Conservation (phyloP, 1,140 invertebrate species). For the Drosophila subobscura region DNA sequence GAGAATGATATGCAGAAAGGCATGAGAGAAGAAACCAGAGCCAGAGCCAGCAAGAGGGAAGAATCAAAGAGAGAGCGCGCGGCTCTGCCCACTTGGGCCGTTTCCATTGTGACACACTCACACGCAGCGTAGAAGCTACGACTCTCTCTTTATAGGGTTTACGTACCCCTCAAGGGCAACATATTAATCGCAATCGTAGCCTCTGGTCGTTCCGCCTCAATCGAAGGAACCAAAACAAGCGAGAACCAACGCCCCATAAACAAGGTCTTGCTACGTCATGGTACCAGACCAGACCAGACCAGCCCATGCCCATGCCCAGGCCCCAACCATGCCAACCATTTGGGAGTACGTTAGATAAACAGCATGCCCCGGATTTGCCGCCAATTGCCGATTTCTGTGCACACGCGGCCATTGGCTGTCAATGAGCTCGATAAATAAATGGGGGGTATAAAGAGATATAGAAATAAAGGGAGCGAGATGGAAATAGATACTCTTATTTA, state of each 20-base stretch:
- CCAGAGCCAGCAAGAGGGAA: not conserved
- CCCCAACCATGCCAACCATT: not conserved
- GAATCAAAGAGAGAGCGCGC: slow-evolving; percentile 2
- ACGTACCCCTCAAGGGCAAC: slow-evolving; percentile 44
- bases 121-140: slow-evolving; percentile 30
- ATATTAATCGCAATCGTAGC: slow-evolving; percentile 32
- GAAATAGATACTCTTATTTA: not conserved
- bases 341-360: slow-evolving; percentile 32
- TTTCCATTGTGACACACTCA: slow-evolving; percentile 65
- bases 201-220: not conserved
- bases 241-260: slow-evolving; percentile 42
- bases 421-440: slow-evolving; percentile 45
- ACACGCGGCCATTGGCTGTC: slow-evolving; percentile 43
- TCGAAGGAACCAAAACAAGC: slow-evolving; percentile 38
- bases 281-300: too few relatives aligned
- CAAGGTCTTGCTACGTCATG: slow-evolving; percentile 43
- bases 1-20: slow-evolving; percentile 27
- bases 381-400: slow-evolving; percentile 33
- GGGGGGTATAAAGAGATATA: slow-evolving; percentile 25
- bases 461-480: not conserved
- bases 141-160: slow-evolving; percentile 51
- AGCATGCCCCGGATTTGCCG: slow-evolving; percentile 27
- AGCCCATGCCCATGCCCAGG: slow-evolving; percentile 9
- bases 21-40: slow-evolving; percentile 11
- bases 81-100: slow-evolving; percentile 49